A percentile compares a stretch with the other conserved stretches of the same genome.
These are phyloP conservation scores for Cinclus cinclus DNA, from an alignment of 2,113 vertebrate genomes.

Conservation along the genomic window DNA sequence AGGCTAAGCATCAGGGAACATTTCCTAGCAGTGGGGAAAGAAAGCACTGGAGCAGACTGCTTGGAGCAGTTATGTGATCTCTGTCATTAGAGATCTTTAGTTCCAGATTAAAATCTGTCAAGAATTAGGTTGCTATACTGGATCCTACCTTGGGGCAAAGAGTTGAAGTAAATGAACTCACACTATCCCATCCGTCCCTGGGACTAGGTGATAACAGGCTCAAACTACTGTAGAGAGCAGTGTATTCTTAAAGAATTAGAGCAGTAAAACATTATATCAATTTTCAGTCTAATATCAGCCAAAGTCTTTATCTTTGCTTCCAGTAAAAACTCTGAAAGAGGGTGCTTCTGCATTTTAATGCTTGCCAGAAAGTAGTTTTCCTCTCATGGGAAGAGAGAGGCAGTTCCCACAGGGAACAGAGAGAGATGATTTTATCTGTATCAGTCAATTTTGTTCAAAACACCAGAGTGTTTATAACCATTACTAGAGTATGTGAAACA, in stretches of 20 bases:
- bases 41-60: neutral
- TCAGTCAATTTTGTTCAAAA: neutral
- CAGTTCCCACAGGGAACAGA: neutral
- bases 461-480: neutral
- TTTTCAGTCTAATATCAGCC: neutral
- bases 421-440: neutral
- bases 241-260: neutral
- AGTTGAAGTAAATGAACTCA: neutral
- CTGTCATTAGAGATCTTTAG: slow-evolving; percentile 9
- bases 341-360: neutral
- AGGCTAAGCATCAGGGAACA: neutral
- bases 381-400: neutral
- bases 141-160: neutral
- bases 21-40: neutral
- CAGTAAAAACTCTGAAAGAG: neutral
- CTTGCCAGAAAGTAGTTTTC: neutral
- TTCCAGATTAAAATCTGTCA: slow-evolving; percentile 32
- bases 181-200: neutral
- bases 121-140: neutral
- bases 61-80: slow-evolving; percentile 16
- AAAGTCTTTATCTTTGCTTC: neutral
- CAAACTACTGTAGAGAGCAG: neutral
- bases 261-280: neutral
- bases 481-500: neutral
- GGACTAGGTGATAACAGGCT: neutral